Percentiles rank a stretch among this genome's conserved stretches.
Conservation (phyloP, 35 echinoderm and acorn worm genomes). For the Heliocidaris tuberculata region DNA sequence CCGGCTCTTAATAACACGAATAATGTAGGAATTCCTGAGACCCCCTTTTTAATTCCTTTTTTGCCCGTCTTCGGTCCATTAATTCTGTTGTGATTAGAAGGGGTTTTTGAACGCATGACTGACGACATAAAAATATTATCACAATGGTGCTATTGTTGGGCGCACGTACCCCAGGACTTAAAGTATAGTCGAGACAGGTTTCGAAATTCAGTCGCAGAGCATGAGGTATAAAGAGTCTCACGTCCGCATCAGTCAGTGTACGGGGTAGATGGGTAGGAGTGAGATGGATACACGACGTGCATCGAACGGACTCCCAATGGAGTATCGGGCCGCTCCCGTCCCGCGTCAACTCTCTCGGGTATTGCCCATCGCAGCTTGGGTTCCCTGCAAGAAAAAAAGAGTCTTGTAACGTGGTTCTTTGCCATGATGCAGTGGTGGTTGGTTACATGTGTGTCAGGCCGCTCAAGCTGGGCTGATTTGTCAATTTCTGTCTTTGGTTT, state of each 20-base stretch:
- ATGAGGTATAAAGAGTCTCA: neutral
- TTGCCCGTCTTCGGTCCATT: constrained; percentile 22
- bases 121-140: constrained; percentile 47
- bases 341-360: neutral
- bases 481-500: constrained; percentile 14
- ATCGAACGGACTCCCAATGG: constrained; percentile 29
- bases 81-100: constrained; percentile 44
- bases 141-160: constrained; percentile 42
- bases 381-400: neutral
- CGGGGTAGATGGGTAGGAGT: neutral
- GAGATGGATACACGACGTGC: neutral
- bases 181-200: constrained; percentile 20
- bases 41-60: constrained; percentile 14
- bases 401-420: neutral
- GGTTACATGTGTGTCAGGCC: constrained; percentile 28
- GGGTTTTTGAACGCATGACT: constrained; percentile 40
- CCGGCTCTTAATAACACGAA: neutral
- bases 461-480: constrained; percentile 12
- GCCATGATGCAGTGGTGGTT: constrained; percentile 31
- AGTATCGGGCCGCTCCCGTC: constrained; percentile 14
- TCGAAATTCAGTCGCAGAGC: constrained; percentile 13
- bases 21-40: constrained; percentile 18
- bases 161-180: constrained; percentile 27
- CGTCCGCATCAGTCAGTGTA: neutral
- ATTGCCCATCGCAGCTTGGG: constrained; percentile 34